Conservation (phyloP, 2,797 vertebrate species). For the Crenichthys baileyi region DNA sequence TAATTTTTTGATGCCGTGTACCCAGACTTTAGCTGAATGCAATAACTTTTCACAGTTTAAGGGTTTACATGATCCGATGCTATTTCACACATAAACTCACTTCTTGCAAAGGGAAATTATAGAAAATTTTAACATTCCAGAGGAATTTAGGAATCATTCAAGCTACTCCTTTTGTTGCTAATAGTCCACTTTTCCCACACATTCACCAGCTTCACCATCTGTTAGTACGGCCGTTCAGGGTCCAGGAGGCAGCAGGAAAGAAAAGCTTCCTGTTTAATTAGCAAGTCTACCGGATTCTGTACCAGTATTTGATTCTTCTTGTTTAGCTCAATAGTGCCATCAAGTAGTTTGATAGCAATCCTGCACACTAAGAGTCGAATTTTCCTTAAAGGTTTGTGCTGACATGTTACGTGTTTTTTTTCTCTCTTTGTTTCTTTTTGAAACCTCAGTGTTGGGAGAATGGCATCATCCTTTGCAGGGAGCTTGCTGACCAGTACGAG, state of each 20-base stretch:
- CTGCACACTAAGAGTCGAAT: slow-evolving; percentile 8
- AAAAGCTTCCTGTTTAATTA: slow-evolving; percentile 77
- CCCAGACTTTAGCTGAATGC: neutral
- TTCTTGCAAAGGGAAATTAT: neutral
- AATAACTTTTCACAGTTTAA: slow-evolving; percentile 1
- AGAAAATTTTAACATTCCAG: slow-evolving; percentile 16
- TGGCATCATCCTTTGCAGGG: slow-evolving; percentile 95
- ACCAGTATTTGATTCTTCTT: slow-evolving; percentile 4
- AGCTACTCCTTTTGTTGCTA: slow-evolving; percentile 54
- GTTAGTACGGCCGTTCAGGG: slow-evolving; percentile 46
- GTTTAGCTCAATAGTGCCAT: slow-evolving; percentile 64
- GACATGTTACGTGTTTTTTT: neutral
- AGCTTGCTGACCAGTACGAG: slow-evolving; percentile 97
- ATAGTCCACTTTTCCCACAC: slow-evolving; percentile 62
- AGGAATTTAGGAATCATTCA: slow-evolving; percentile 60
- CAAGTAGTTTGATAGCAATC: slow-evolving; percentile 51
- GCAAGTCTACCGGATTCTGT: slow-evolving; percentile 48
- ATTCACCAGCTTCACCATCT: slow-evolving; percentile 69
- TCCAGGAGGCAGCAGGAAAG: slow-evolving; percentile 57
- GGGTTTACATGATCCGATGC: slow-evolving; percentile 2
- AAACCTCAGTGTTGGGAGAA: slow-evolving; percentile 96
- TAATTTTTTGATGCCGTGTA: no score
- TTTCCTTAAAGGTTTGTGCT: neutral
- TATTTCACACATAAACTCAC: neutral
- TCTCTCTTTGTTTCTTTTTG: slow-evolving; percentile 4